Base-by-base conservation (phyloP, 1,140 invertebrate species). In the Brachionus rubens region DNA sequence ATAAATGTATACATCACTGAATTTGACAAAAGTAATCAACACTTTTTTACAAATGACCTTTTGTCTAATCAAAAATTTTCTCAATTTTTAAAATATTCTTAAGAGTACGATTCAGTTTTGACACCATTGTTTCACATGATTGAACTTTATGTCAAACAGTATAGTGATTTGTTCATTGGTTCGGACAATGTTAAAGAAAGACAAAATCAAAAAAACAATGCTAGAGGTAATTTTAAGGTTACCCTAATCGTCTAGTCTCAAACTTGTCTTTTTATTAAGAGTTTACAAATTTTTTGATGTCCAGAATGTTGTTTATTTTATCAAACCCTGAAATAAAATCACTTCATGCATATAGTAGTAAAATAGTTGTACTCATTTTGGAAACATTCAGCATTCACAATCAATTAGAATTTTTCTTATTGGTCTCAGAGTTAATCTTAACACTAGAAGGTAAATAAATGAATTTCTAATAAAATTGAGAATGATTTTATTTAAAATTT, bases 41-140 rank as follows among this genome's bases (percentile, higher is more conserved):
- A n/a, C n/a, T n/a, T n/a, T n/a, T n/a, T n/a, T n/a, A n/a, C n/a
- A n/a, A n/a, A n/a, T n/a, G n/a, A n/a, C n/a, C n/a, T n/a, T n/a
- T n/a, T n/a, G n/a, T n/a, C n/a, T n/a, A n/a, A n/a, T n/a, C n/a
- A n/a, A n/a, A n/a, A n/a, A n/a, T n/a, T n/a, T n/a, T n/a, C n/a
- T n/a, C n/a, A n/a, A n/a, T n/a, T n/a, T n/a, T n/a, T n/a, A n/a
- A n/a, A n/a, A 62, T n/a, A 21, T 33, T 33, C 2, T 0, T 19
- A 59, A 65, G 59, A 65, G 43, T 65, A 65, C 24, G 59, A 65
- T 43, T 41, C 59, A 19, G 40, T 65, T 24, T 30, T 72, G 33
- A 54, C 68, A 19, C 68, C 68, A 10, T 41, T 72, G 24, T 72
- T 72, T 50, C 46, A 72, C 41, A 72, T 72, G 68, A 72, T 72